Percentiles rank a stretch among this genome's conserved stretches.
These are phyloP conservation scores for Planiliza haematocheilus DNA, from an alignment of 2,113 vertebrate species.

Conservation along the genomic window DNA sequence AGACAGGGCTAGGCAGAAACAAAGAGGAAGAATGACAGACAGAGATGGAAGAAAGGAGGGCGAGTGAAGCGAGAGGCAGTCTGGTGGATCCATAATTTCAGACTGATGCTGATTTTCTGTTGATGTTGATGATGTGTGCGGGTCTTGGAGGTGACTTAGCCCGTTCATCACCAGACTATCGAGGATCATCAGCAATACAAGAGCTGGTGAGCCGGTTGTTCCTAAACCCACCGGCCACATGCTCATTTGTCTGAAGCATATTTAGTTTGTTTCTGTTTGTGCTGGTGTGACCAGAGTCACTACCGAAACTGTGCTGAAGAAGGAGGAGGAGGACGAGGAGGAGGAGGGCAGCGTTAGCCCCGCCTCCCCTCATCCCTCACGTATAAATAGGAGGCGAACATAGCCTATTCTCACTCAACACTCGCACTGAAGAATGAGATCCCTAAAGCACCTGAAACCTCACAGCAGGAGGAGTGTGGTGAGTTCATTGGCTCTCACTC, in stretches of 20 bases:
- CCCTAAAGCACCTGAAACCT: constrained; percentile 85
- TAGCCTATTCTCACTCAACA: constrained; percentile 67
- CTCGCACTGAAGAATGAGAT: constrained; percentile 79
- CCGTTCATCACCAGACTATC: constrained; percentile 37
- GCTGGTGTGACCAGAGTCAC: constrained; percentile 57
- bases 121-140: background rate
- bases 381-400: constrained; percentile 72
- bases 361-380: constrained; percentile 65
- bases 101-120: constrained; percentile 53
- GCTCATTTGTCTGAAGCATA: constrained; percentile 11
- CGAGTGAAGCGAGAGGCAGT: constrained; percentile 37
- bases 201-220: constrained; percentile 29
- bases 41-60: constrained; percentile 53
- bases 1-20: constrained; percentile 52
- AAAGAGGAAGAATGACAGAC: constrained; percentile 56
- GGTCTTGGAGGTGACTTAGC: constrained; percentile 38
- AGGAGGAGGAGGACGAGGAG: constrained; percentile 15
- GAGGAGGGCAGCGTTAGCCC: constrained; percentile 55
- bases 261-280: constrained; percentile 61
- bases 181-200: constrained; percentile 9
- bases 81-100: constrained; percentile 41
- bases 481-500: constrained; percentile 67
- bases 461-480: constrained; percentile 83
- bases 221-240: constrained; percentile 20
- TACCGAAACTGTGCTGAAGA: constrained; percentile 55